A percentile compares a stretch with the other conserved stretches of the same genome.
Evolutionary conservation across 2,797 vertebrate genomes (phyloP).

Genomic region (Smutsia temminckii): DNA sequence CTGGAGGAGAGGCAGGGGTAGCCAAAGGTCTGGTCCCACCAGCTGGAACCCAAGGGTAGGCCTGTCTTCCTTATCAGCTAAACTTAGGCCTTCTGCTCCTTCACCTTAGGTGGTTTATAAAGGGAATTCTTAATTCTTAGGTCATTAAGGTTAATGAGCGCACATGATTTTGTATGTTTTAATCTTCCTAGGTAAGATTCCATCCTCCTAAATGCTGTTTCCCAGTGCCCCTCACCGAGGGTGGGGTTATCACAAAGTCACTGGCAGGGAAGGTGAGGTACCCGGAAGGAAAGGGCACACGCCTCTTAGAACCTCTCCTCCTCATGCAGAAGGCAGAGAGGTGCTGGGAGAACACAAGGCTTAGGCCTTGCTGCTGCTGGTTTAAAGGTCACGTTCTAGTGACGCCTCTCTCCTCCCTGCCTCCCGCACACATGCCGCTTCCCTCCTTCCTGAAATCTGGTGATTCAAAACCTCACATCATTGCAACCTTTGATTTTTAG

Average conservation of each 20-base stretch:
- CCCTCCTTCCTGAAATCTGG: background rate
- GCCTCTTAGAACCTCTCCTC: slow-evolving; percentile 21
- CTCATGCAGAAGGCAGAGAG: background rate
- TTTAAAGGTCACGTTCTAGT: background rate
- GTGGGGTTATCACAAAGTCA: background rate
- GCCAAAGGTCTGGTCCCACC: background rate
- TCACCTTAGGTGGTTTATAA: background rate
- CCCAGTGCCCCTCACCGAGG: background rate
- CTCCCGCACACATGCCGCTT: background rate
- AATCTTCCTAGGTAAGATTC: background rate
- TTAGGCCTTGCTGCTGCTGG: background rate
- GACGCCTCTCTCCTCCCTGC: background rate
- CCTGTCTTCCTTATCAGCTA: background rate
- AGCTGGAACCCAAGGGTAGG: background rate
- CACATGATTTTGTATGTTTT: background rate
- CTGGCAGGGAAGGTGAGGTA: background rate
- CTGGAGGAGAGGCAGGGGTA: background rate
- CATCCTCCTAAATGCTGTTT: background rate
- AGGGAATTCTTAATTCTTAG: background rate
- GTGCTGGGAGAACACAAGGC: background rate
- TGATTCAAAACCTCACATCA: background rate
- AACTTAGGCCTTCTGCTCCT: background rate
- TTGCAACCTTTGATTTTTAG: slow-evolving; percentile 54
- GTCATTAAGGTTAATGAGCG: background rate
- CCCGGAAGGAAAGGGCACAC: background rate